Evolutionary conservation across 92 coral and sea anemone genomes (phyloP).

Genomic region (Palythoa grandiflora): DNA sequence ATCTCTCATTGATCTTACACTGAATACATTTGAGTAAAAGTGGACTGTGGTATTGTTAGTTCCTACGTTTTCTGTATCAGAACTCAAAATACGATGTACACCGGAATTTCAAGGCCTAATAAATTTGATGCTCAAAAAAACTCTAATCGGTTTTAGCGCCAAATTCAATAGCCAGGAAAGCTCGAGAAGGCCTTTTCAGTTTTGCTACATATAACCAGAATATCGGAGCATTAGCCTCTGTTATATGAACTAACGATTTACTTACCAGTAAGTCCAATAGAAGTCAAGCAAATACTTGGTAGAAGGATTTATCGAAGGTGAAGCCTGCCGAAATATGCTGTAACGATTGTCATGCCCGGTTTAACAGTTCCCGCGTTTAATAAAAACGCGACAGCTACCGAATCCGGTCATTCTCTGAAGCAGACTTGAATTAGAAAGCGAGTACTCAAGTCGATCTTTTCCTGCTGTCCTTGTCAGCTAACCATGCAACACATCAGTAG

Average conservation of each 20-base stretch:
- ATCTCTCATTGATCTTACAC: too few relatives aligned
- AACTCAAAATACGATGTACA: neutral
- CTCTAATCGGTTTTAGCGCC: neutral
- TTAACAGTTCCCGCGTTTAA: neutral
- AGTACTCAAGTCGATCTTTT: constrained; percentile 12
- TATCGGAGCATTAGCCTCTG: neutral
- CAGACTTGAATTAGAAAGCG: neutral
- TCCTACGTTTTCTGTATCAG: neutral
- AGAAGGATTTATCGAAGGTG: neutral
- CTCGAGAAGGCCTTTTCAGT: neutral
- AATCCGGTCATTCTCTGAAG: neutral
- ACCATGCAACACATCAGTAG: constrained; percentile 19
- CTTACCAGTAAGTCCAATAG: constrained; percentile 16
- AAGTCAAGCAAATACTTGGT: neutral
- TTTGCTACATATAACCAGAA: neutral
- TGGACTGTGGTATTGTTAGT: too few relatives aligned
- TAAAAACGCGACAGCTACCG: neutral
- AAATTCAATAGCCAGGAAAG: neutral
- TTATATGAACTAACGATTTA: neutral
- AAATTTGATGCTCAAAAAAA: neutral
- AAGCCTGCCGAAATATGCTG: neutral
- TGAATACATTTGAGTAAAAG: too few relatives aligned
- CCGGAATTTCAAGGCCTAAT: neutral
- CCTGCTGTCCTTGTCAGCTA: neutral
- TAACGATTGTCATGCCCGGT: neutral